Evolutionary conservation across 2,888 invertebrate species (phyloP), one percentile per base, ranked within the genome.

Genomic region (Athetis lepigone): DNA sequence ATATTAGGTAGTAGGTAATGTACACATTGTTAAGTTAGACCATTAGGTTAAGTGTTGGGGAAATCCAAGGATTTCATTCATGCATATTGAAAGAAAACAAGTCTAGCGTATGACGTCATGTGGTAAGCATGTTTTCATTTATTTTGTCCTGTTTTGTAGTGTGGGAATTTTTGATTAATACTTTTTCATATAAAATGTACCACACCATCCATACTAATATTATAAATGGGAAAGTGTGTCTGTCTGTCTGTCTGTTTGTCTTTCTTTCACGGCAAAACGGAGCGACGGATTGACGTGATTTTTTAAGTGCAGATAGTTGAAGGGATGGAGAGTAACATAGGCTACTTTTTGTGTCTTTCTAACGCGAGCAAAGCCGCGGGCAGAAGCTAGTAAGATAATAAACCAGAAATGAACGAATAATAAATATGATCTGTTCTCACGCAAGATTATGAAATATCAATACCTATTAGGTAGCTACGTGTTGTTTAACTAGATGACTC

Each of bases 61-160:
- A 89, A 87, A 89, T 84, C 90, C 90, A 88, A 90, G 89, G 88
- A 84, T 88, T 92, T 89, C 90, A 91, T 92, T 92, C 89, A 92
- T 88, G 81, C 82, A 85, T 78, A 81, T 85, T 85, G 81, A 85
- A 87, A 87, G 86, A 84, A 88, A 92, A 90, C 85, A 88, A 85
- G 83, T 82, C 74, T 90, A 52, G 86, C 77, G 85, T 68, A 63
- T 85, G 81, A 81, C 81, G 81, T 81, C 69, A 50, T 50, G 60
- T n/a, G 52, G 55, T 52, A 60, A 39, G 50, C 18, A 37, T 39
- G 42, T 74, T 80, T 70, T 66, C 56, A 63, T 68, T 50, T 21
- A 3, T 27, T 51, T 66, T 76, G 60, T 63, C 78, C 78, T 76
- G 63, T 77, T 62, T 62, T 47, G 27, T 43, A 49, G 37, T 57